A percentile compares a stretch with the other conserved stretches of the same genome.
Evolutionary conservation across 2,888 invertebrate species (phyloP).

Genomic region (Lissocephala sabroskyi): DNA sequence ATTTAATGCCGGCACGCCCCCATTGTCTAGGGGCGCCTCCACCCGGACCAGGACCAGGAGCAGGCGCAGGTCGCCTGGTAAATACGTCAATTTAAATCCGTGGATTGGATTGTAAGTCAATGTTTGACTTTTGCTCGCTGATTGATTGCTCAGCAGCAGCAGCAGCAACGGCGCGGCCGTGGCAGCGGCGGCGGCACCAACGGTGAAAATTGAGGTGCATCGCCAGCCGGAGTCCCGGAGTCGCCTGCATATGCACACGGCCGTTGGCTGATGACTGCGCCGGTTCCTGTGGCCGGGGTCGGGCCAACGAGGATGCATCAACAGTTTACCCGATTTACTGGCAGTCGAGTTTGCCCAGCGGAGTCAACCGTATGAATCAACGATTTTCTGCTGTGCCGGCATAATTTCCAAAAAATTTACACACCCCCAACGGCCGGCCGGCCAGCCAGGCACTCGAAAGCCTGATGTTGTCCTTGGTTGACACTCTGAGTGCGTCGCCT

Average conservation of each 20-base stretch:
- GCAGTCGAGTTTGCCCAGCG: conserved; percentile 53
- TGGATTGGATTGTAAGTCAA: conserved; percentile 70
- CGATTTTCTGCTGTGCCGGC: conserved; percentile 56
- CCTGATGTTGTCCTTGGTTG: too few species aligned
- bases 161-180: conserved; percentile 28
- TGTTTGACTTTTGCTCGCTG: conserved; percentile 71
- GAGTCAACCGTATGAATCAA: conserved; percentile 62
- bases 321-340: conserved; percentile 62
- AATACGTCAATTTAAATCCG: conserved; percentile 70
- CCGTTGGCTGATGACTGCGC: conserved; percentile 47
- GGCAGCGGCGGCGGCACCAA: conserved; percentile 17
- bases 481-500: too few species aligned
- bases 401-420: conserved; percentile 49
- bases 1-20: conserved; percentile 43
- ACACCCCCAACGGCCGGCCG: conserved; percentile 12
- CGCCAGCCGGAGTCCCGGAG: conserved; percentile 20
- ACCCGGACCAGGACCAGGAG: conserved; percentile 12
- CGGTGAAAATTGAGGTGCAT: conserved; percentile 2
- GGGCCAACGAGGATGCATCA: conserved; percentile 21
- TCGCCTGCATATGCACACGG: conserved; percentile 53
- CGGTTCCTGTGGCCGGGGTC: conserved; percentile 15
- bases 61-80: conserved; percentile 43
- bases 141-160: conserved; percentile 69
- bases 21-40: conserved; percentile 11
- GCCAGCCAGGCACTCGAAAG: neutral